phyloP scores from a whole-genome alignment of 2,113 vertebrate species.

The Hiodon tergisus region DNA sequence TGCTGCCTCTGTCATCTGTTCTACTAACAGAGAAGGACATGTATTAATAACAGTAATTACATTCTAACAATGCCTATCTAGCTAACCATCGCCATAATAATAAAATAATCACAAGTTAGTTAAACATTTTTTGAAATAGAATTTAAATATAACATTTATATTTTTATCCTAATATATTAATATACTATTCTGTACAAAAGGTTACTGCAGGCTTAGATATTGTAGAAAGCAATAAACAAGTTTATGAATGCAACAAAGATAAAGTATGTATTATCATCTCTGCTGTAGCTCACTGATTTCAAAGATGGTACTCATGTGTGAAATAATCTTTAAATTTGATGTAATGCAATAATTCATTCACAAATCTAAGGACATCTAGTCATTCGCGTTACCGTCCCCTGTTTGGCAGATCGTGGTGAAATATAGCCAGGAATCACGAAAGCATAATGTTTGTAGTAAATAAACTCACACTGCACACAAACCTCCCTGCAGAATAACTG shows the following conservation, averaged over 20 bases:
- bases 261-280: neutral
- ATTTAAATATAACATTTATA: neutral
- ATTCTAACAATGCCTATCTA: neutral
- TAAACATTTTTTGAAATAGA: neutral
- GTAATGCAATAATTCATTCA: neutral
- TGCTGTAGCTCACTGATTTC: neutral
- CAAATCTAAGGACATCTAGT: neutral
- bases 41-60: conserved; percentile 19
- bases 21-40: neutral
- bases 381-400: neutral
- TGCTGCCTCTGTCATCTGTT: conserved; percentile 4
- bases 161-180: too few species aligned
- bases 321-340: neutral
- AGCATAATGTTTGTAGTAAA: neutral
- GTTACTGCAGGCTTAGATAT: too few species aligned
- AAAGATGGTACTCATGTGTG: too few species aligned
- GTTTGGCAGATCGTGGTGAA: neutral
- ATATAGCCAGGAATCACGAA: neutral
- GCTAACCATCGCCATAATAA: conserved; percentile 9
- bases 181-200: too few species aligned
- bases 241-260: neutral
- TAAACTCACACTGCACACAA: too few species aligned
- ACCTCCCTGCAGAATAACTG: too few species aligned
- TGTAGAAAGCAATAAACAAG: too few species aligned
- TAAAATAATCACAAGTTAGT: neutral